These are phyloP conservation scores for Trichopria drosophilae DNA, from an alignment of 2,888 invertebrate genomes.

Conservation along the genomic window DNA sequence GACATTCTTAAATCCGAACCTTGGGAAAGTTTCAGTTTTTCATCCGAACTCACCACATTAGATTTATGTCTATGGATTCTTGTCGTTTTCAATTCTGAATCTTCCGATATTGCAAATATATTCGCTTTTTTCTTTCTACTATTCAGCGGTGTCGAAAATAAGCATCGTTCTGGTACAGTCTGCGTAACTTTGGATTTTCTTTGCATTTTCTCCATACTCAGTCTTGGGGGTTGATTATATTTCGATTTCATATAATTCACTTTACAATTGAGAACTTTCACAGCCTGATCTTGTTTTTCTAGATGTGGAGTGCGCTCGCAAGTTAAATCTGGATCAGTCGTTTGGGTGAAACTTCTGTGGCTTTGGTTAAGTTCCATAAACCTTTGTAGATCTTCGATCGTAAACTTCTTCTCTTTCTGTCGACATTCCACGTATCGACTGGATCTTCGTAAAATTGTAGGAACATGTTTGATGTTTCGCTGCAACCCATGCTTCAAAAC, in stretches of 20 bases:
- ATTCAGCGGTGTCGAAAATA: slow-evolving; percentile 13
- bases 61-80: too few species aligned
- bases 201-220: slow-evolving; percentile 13
- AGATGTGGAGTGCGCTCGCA: slow-evolving; percentile 21
- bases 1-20: too few species aligned
- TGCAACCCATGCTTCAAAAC: too few species aligned
- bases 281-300: slow-evolving; percentile 9
- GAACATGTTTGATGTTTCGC: slow-evolving; percentile 25
- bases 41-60: too few species aligned
- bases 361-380: too few species aligned
- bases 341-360: slow-evolving; percentile 11
- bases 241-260: slow-evolving; percentile 26
- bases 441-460: slow-evolving; percentile 30
- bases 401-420: slow-evolving; percentile 12
- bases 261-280: slow-evolving; percentile 30
- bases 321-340: background rate
- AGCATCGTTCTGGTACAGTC: slow-evolving; percentile 9
- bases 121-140: slow-evolving; percentile 4
- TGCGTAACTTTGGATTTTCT: slow-evolving; percentile 7
- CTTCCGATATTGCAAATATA: too few species aligned
- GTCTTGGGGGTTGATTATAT: slow-evolving; percentile 31
- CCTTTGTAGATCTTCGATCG: too few species aligned
- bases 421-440: slow-evolving; percentile 17
- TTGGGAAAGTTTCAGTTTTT: too few species aligned
- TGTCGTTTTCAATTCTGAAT: too few species aligned